Conservation (phyloP, 2,113 vertebrate species). For the Zosterops japonicus region DNA sequence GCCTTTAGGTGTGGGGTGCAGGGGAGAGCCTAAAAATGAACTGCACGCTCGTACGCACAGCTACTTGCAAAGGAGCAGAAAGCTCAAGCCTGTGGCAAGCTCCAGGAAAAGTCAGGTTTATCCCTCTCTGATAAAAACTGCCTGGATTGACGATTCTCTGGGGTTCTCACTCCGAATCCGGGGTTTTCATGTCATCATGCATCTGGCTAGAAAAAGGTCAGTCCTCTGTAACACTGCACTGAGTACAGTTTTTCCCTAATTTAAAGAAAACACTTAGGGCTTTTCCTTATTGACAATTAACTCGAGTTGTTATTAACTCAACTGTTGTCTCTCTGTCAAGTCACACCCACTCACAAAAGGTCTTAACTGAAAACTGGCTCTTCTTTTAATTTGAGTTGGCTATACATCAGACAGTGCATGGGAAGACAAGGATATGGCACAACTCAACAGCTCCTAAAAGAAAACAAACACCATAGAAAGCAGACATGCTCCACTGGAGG, state of each 20-base stretch:
- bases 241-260: background rate
- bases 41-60: background rate
- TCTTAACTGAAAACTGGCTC: constrained; percentile 43
- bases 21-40: background rate
- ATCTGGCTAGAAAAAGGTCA: background rate
- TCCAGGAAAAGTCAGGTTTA: background rate
- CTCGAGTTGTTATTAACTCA: constrained; percentile 42
- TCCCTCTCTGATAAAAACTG: background rate
- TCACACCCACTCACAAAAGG: constrained; percentile 55
- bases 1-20: background rate
- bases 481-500: constrained; percentile 39
- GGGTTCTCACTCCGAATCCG: background rate
- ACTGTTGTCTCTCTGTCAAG: constrained; percentile 47
- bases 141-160: background rate
- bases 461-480: constrained; percentile 62
- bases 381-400: constrained; percentile 67
- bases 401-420: constrained; percentile 33
- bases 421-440: constrained; percentile 37
- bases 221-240: background rate
- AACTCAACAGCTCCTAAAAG: constrained; percentile 27
- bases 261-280: background rate
- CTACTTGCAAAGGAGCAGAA: background rate
- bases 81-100: background rate
- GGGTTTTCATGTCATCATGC: background rate
- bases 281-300: constrained; percentile 56